phyloP scores from a whole-genome alignment of 2,797 vertebrate genomes.

The Cynopterus sphinx region DNA sequence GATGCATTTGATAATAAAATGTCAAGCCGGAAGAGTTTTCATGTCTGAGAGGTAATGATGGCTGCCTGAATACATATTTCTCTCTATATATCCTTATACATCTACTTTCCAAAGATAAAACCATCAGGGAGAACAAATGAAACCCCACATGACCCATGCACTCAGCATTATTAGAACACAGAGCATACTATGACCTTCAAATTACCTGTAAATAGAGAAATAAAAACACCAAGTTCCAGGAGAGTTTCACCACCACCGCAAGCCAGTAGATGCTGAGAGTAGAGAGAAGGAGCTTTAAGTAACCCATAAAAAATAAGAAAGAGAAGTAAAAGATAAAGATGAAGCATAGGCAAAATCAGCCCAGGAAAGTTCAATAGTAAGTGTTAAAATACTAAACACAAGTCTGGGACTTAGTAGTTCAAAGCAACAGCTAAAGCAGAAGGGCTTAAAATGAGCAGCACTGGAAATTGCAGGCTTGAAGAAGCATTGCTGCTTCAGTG shows the following conservation, averaged over 20 bases:
- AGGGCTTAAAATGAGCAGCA: neutral
- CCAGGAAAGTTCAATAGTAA: neutral
- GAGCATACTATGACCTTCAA: neutral
- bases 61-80: neutral
- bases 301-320: neutral
- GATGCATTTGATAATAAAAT: neutral
- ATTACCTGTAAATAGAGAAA: neutral
- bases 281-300: neutral
- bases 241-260: neutral
- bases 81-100: neutral
- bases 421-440: neutral
- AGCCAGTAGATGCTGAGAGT: neutral
- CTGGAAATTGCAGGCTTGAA: neutral
- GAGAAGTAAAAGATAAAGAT: neutral
- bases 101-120: neutral
- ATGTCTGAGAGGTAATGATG: neutral
- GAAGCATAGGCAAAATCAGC: neutral
- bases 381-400: neutral
- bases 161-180: neutral
- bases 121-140: neutral
- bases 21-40: neutral
- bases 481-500: neutral
- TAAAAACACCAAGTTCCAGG: neutral
- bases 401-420: neutral
- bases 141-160: neutral